phyloP scores from a whole-genome alignment of 2,888 invertebrate species.

The Hyposoter didymator region DNA sequence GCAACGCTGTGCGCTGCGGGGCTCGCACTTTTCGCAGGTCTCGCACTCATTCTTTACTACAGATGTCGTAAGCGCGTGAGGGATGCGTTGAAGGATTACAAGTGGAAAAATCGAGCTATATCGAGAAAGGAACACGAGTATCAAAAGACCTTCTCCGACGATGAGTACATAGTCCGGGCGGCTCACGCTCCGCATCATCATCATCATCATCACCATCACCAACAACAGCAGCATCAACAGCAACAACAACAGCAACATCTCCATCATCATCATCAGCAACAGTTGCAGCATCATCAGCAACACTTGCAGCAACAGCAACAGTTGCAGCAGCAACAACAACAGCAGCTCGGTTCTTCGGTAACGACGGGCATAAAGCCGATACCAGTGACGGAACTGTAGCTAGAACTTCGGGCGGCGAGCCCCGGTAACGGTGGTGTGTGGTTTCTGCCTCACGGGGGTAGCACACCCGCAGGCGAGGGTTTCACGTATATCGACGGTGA shows the following conservation, averaged over 20 bases:
- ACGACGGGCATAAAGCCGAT: slow-evolving; percentile 87
- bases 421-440: slow-evolving; percentile 89
- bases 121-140: slow-evolving; percentile 94
- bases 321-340: slow-evolving; percentile 84
- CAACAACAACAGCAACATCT: slow-evolving; percentile 84
- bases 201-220: slow-evolving; percentile 82
- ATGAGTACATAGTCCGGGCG: slow-evolving; percentile 92
- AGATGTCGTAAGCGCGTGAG: slow-evolving; percentile 92
- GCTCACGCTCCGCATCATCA: slow-evolving; percentile 86
- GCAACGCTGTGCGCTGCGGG: slow-evolving; percentile 91
- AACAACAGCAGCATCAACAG: slow-evolving; percentile 78
- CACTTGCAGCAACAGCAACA: slow-evolving; percentile 83
- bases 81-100: slow-evolving; percentile 93
- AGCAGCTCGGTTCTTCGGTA: slow-evolving; percentile 78
- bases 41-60: slow-evolving; percentile 90
- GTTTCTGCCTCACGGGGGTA: slow-evolving; percentile 88
- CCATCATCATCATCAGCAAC: slow-evolving; percentile 78
- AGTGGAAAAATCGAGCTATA: slow-evolving; percentile 90
- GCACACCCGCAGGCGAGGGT: slow-evolving; percentile 89
- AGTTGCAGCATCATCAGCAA: slow-evolving; percentile 84
- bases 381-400: slow-evolving; percentile 97
- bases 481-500: slow-evolving; percentile 91
- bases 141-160: slow-evolving; percentile 95
- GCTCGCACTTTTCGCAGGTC: slow-evolving; percentile 89
- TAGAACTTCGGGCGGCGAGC: slow-evolving; percentile 96